A percentile compares a stretch with the other conserved stretches of the same genome.
These are phyloP conservation scores for Ceratosolen fusciceps DNA, from an alignment of 1,140 invertebrate genomes.

Conservation along the genomic window DNA sequence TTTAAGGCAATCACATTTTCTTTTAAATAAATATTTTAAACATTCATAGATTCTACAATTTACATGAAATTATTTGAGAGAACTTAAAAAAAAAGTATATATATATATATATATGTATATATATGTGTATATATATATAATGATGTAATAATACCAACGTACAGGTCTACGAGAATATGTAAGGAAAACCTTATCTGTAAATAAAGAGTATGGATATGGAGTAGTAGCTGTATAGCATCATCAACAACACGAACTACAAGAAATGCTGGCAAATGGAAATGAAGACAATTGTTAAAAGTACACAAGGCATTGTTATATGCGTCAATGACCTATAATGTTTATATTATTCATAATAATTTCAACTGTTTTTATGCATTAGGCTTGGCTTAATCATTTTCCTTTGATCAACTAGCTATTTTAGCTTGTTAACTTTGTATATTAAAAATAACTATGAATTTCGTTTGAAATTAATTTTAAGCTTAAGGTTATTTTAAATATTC, in stretches of 20 bases:
- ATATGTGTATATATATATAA: too few species aligned
- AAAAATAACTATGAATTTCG: slow-evolving; percentile 36
- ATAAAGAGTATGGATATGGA: slow-evolving; percentile 44
- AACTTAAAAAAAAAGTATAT: slow-evolving; percentile 21
- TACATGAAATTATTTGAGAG: slow-evolving; percentile 19
- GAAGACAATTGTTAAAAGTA: slow-evolving; percentile 34
- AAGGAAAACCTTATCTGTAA: slow-evolving; percentile 51
- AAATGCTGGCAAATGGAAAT: slow-evolving; percentile 29
- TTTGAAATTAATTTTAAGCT: slow-evolving; percentile 30
- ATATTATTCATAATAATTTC: slow-evolving; percentile 46
- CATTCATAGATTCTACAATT: slow-evolving; percentile 29
- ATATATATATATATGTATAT: too few species aligned
- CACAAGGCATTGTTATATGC: slow-evolving; percentile 37
- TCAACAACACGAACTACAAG: slow-evolving; percentile 29
- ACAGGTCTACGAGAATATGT: slow-evolving; percentile 49
- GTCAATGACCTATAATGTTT: slow-evolving; percentile 29
- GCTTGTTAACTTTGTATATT: slow-evolving; percentile 45
- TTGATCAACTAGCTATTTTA: slow-evolving; percentile 37
- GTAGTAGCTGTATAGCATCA: slow-evolving; percentile 36
- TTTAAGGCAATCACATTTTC: slow-evolving; percentile 18
- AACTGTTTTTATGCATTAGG: slow-evolving; percentile 40
- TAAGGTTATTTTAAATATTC: slow-evolving; percentile 22
- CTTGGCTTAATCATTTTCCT: slow-evolving; percentile 35
- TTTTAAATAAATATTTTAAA: slow-evolving; percentile 34
- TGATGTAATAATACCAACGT: slow-evolving; percentile 51